Evolutionary conservation across 2,113 vertebrate genomes (phyloP).

Genomic region (Orthochromis malagaraziensis): DNA sequence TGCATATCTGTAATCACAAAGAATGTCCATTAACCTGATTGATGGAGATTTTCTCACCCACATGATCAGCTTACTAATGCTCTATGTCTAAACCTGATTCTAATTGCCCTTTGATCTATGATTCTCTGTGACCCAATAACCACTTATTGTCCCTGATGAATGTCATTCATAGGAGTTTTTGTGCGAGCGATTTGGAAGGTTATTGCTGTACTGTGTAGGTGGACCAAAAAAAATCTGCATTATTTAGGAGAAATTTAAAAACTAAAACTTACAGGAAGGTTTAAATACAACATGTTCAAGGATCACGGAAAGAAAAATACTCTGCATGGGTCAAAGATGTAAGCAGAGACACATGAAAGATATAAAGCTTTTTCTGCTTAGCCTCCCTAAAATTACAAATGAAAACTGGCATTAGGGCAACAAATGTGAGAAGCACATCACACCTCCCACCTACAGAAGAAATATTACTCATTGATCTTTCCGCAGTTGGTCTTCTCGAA

Average conservation of each 20-base stretch:
- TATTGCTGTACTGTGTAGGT: not conserved
- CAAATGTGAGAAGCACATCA: conserved; percentile 26
- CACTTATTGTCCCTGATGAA: not conserved
- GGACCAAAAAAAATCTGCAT: not conserved
- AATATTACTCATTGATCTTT: conserved; percentile 23
- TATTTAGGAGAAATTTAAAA: not conserved
- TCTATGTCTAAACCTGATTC: conserved; percentile 7
- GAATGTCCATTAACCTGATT: conserved; percentile 5
- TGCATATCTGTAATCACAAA: not conserved
- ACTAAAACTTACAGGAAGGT: not conserved
- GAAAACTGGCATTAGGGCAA: conserved; percentile 25
- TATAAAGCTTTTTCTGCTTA: not conserved
- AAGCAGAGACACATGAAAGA: not conserved
- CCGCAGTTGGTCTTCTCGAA: not conserved
- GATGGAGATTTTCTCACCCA: conserved; percentile 11
- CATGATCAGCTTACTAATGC: conserved; percentile 15
- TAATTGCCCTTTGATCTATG: conserved; percentile 25
- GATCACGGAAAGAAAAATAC: not conserved
- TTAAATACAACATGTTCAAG: not conserved
- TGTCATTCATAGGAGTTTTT: not conserved
- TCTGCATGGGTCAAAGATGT: not conserved
- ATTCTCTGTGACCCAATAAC: not conserved
- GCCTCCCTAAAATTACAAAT: not conserved
- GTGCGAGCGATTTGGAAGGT: not conserved
- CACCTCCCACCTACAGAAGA: conserved; percentile 27